phyloP scores from a whole-genome alignment of 2,888 invertebrate species.

The Conus canariensis region DNA sequence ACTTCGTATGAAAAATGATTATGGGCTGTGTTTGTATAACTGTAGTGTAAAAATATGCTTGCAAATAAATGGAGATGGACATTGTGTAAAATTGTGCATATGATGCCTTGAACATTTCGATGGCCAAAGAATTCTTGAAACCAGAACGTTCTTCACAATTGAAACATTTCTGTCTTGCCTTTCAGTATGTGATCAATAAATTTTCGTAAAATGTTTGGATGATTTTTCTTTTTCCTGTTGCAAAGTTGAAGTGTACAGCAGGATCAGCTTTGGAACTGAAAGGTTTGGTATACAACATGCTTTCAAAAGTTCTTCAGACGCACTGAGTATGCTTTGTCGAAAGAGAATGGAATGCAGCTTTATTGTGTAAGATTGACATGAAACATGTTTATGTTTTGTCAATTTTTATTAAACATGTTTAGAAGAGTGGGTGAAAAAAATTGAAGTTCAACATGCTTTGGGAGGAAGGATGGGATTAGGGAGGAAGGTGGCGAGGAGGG shows the following conservation, averaged over 20 bases:
- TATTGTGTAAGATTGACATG: too few relatives aligned
- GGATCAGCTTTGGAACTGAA: neutral
- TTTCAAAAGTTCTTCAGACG: neutral
- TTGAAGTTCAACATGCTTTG: too few relatives aligned
- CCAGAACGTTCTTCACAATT: neutral
- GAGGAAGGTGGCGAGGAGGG: too few relatives aligned
- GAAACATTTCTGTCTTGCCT: neutral
- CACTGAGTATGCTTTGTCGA: too few relatives aligned
- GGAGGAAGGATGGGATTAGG: too few relatives aligned
- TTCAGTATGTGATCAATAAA: neutral
- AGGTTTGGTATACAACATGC: neutral
- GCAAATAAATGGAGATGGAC: neutral
- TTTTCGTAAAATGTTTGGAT: too few relatives aligned
- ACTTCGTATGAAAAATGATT: neutral
- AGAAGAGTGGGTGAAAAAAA: too few relatives aligned
- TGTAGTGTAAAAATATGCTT: neutral
- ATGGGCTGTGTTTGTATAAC: neutral
- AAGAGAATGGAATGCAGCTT: too few relatives aligned
- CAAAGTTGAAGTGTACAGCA: neutral
- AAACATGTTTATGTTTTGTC: too few relatives aligned
- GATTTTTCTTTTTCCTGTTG: neutral
- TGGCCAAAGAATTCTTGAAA: neutral
- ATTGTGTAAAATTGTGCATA: neutral
- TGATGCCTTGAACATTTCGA: conserved; percentile 4
- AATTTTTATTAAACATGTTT: too few relatives aligned